Percentiles rank a stretch among this genome's conserved stretches.
Evolutionary conservation across 2,797 vertebrate genomes (phyloP).

Genomic region (Spinus olivaceus): DNA sequence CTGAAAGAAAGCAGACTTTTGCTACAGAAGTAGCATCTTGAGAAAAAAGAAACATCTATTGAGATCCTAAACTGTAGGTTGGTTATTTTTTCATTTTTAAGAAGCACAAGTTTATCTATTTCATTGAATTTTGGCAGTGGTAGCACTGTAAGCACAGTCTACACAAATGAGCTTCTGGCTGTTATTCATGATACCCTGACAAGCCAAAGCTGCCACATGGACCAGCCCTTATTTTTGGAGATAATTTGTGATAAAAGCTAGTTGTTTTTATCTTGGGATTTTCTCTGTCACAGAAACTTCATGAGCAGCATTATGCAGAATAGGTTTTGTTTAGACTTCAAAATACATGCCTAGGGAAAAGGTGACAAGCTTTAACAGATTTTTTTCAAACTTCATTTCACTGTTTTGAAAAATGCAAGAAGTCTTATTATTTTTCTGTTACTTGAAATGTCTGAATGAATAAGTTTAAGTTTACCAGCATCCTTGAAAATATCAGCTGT

Average conservation of each 20-base stretch:
- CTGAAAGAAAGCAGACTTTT: background rate
- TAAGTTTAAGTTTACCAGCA: background rate
- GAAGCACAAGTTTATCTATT: background rate
- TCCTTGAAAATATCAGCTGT: background rate
- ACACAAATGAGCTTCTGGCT: background rate
- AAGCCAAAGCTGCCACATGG: background rate
- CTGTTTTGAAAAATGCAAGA: background rate
- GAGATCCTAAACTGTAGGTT: background rate
- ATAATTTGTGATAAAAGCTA: background rate
- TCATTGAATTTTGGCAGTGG: background rate
- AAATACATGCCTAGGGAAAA: background rate
- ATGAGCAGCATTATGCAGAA: background rate
- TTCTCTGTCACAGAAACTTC: background rate
- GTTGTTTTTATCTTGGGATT: background rate
- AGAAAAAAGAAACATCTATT: background rate
- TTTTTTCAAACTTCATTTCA: background rate
- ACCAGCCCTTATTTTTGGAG: background rate
- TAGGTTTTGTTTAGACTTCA: background rate
- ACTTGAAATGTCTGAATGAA: background rate
- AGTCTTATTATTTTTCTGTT: background rate
- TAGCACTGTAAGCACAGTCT: background rate
- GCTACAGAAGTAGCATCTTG: background rate
- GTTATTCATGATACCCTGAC: background rate
- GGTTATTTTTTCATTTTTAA: background rate
- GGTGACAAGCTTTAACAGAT: background rate